Evolutionary conservation across 2,888 invertebrate genomes (phyloP).

Genomic region (Hirtodrosophila histrioides): DNA sequence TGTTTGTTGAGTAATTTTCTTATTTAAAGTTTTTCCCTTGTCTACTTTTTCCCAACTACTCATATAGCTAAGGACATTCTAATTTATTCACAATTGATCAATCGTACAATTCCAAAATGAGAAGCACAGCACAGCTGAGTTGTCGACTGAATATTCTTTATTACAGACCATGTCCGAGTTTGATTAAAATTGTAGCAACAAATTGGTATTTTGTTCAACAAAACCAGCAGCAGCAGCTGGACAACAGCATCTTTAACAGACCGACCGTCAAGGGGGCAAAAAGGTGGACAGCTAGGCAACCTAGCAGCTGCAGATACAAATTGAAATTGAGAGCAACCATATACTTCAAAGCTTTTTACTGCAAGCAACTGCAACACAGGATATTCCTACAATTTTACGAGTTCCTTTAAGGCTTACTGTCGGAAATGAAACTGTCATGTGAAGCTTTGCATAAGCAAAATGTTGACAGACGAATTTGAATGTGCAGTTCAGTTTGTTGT

Average conservation of each 20-base stretch:
- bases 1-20: no score
- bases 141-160: neutral
- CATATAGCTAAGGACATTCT: neutral
- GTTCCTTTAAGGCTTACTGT: neutral
- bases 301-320: conserved; percentile 16
- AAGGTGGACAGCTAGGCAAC: neutral
- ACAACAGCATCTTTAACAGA: conserved; percentile 8
- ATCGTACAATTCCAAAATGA: neutral
- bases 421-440: neutral
- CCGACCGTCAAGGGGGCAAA: neutral
- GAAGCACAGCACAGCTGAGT: neutral
- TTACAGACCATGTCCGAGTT: conserved; percentile 5
- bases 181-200: conserved; percentile 26
- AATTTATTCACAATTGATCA: neutral
- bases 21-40: no score
- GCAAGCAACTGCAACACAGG: neutral
- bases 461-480: no score
- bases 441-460: neutral
- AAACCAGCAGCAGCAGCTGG: conserved; percentile 12
- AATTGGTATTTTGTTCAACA: neutral
- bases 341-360: neutral
- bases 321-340: conserved; percentile 16
- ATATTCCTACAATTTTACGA: neutral
- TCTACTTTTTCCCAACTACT: no score
- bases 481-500: neutral